Base-by-base conservation (phyloP, 1,140 invertebrate species). In the Lepidurus packardi region DNA sequence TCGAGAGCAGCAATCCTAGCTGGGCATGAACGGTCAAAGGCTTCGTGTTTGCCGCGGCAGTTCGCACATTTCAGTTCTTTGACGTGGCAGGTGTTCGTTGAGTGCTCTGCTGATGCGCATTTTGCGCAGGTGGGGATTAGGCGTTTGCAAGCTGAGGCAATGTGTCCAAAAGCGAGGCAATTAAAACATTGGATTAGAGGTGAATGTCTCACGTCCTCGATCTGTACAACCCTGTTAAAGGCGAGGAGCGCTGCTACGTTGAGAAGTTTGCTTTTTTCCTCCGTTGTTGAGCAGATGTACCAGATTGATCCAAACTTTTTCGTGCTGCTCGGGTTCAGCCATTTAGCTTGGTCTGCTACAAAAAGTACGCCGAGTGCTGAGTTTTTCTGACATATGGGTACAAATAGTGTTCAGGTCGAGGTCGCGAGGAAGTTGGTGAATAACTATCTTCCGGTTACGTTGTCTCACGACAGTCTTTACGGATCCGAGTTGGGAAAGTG, bases 341-440 rank as follows among this genome's bases (percentile, higher is more conserved):
- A 34, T 42, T n/a, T 21, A 42, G 42, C 44, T 43, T 76, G 42
- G 34, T 42, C 44, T n/a, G 21, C 42, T 11, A 11, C n/a, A n/a
- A 34, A 44, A n/a, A 44, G 7, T 42, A 76, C 44, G 10, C 44
- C 44, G 75, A 76, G 21, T 24, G 42, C 41, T 25, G 42, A 42
- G 42, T 76, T 76, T 42, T 43, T 76, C 75, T 11, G 24, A n/a
- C n/a, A 76, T n/a, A 5, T 76, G 75, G 42, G 34, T 34, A 42
- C 1, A 42, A 42, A 76, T 42, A 8, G 21, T 44, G 75, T 44
- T 16, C 7, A 34, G 43, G 25, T 74, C 73, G 9, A 34, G 25
- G n/a, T 74, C 73, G 9, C 73, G 73, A 11, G 75, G 75, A 10
- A 76, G 75, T n/a, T 42, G 75, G 34, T 76, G 75, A 10, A 76